A percentile compares a stretch with the other conserved stretches of the same genome.
Evolutionary conservation across 2,888 invertebrate species (phyloP).

Genomic region (Clanis bilineata): DNA sequence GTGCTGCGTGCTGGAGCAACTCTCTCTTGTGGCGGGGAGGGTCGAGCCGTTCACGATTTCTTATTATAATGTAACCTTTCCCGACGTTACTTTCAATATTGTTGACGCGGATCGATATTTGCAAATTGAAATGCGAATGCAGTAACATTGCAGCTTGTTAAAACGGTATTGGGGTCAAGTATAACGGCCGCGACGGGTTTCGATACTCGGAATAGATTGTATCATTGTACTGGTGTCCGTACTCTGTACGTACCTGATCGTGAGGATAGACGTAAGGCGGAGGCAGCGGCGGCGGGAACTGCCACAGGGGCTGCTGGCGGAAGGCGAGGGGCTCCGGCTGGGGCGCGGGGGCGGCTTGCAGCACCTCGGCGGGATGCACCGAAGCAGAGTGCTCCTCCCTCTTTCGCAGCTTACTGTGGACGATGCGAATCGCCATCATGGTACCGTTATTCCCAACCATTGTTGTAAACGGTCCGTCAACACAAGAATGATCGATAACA

Average conservation of each 20-base stretch:
- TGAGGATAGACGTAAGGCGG: constrained; percentile 89
- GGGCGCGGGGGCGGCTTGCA: constrained; percentile 79
- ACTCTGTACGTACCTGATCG: constrained; percentile 90
- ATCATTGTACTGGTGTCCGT: constrained; percentile 34
- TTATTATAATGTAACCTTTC: constrained; percentile 56
- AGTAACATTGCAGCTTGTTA: constrained; percentile 48
- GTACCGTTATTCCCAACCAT: constrained; percentile 94
- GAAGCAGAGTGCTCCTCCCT: constrained; percentile 89
- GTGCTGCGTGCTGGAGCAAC: constrained; percentile 57
- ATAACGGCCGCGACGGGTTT: constrained; percentile 63
- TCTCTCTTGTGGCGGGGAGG: constrained; percentile 76
- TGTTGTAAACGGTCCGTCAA: constrained; percentile 72
- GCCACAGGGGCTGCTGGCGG: constrained; percentile 89
- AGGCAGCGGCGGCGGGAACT: constrained; percentile 91
- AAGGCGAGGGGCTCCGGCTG: constrained; percentile 83
- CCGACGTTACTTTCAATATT: constrained; percentile 60
- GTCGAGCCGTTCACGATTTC: constrained; percentile 73
- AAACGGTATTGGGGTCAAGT: constrained; percentile 69
- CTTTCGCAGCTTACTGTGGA: constrained; percentile 94
- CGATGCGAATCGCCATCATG: constrained; percentile 94
- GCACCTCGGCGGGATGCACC: constrained; percentile 86
- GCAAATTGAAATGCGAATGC: constrained; percentile 47
- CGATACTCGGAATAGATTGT: constrained; percentile 49
- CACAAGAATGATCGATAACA: constrained; percentile 75
- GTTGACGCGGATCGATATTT: constrained; percentile 39